These are phyloP conservation scores for Sylvilagus floridanus DNA, from an alignment of 2,797 vertebrate genomes.

Conservation along the genomic window DNA sequence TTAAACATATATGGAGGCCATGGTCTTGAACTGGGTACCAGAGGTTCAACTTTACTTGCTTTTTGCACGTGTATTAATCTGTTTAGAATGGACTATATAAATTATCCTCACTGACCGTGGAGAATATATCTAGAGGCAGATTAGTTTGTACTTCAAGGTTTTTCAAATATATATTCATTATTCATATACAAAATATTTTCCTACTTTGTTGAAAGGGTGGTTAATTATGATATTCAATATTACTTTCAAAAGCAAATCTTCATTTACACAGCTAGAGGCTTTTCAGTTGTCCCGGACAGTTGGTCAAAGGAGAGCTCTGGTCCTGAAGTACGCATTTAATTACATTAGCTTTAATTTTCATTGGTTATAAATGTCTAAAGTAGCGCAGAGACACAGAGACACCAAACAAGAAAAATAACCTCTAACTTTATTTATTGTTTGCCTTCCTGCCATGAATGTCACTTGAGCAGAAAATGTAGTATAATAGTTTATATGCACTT, in stretches of 20 bases:
- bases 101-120: background rate
- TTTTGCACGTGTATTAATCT: background rate
- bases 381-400: background rate
- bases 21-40: background rate
- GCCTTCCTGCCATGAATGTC: background rate
- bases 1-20: background rate
- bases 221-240: background rate
- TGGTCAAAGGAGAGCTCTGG: background rate
- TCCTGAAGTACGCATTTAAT: background rate
- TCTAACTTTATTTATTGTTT: background rate
- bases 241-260: slow-evolving; percentile 7
- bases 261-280: slow-evolving; percentile 12
- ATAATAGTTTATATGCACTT: background rate
- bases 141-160: background rate
- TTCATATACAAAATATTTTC: background rate
- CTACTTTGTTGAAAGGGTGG: background rate
- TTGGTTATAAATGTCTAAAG: background rate
- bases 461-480: background rate
- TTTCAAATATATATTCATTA: background rate
- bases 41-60: background rate
- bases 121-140: background rate
- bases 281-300: background rate
- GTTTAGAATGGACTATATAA: background rate
- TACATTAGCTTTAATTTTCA: background rate
- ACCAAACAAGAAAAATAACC: background rate